Conservation (phyloP, 2,797 vertebrate genomes). For the Gephyroberyx darwinii region DNA sequence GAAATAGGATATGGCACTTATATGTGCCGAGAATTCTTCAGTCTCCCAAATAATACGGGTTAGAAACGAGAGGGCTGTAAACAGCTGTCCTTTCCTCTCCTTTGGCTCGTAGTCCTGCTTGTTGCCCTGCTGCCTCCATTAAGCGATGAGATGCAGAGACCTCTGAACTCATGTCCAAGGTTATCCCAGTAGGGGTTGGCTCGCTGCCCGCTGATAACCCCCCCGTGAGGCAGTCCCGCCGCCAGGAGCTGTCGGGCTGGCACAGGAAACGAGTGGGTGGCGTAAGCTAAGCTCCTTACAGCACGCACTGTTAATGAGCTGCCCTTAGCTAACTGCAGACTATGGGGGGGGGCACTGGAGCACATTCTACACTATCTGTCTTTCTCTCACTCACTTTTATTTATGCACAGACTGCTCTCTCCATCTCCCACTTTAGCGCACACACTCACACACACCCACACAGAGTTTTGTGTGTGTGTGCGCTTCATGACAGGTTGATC, state of each 20-base stretch:
- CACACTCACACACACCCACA: constrained; percentile 26
- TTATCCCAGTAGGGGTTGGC: constrained; percentile 71
- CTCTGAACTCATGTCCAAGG: constrained; percentile 76
- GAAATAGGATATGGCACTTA: not conserved
- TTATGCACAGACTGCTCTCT: constrained; percentile 31
- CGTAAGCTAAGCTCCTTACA: constrained; percentile 69
- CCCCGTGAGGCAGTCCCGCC: constrained; percentile 66
- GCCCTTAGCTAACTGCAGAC: constrained; percentile 75
- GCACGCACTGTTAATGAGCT: constrained; percentile 75
- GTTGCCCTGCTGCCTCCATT: constrained; percentile 64
- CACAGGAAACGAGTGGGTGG: constrained; percentile 73
- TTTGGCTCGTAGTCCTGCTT: constrained; percentile 30
- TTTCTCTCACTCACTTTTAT: constrained; percentile 42
- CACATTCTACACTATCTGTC: constrained; percentile 51
- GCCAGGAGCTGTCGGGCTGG: constrained; percentile 74
- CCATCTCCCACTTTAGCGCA: constrained; percentile 48
- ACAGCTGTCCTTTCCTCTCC: constrained; percentile 53
- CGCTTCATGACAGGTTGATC: constrained; percentile 75
- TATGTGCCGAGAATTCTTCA: not conserved
- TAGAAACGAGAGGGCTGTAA: constrained; percentile 45
- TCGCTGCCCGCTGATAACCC: constrained; percentile 66
- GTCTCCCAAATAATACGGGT: constrained; percentile 25
- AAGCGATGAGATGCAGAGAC: constrained; percentile 70
- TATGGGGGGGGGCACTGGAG: constrained; percentile 49
- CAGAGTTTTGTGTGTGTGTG: constrained; percentile 13